Conservation (phyloP, 2,888 invertebrate species). For the Pristionchus arcanus region DNA sequence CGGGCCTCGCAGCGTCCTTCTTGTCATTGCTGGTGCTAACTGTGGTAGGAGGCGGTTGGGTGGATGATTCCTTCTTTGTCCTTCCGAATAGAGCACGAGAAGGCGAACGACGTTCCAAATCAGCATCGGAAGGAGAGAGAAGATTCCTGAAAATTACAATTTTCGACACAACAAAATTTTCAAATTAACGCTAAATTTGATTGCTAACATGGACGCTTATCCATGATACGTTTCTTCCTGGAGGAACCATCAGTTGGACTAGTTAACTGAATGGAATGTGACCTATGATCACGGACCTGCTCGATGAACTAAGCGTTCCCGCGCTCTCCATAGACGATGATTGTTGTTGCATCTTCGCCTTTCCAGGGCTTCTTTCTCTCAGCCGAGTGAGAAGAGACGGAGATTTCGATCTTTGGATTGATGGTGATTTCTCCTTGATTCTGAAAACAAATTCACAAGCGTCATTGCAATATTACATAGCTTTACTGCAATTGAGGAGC, state of each 20-base stretch:
- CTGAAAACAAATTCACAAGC: not conserved
- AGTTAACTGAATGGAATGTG: too few relatives aligned
- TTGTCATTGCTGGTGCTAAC: not conserved
- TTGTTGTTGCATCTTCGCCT: slow-evolving; percentile 62
- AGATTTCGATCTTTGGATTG: slow-evolving; percentile 65
- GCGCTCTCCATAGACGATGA: slow-evolving; percentile 63
- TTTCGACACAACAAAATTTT: too few relatives aligned
- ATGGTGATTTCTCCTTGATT: slow-evolving; percentile 65
- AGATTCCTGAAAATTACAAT: slow-evolving; percentile 71
- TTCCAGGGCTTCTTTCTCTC: slow-evolving; percentile 74
- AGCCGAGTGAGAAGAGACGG: slow-evolving; percentile 72
- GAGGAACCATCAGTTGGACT: too few relatives aligned
- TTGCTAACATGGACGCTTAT: too few relatives aligned
- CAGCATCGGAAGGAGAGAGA: slow-evolving; percentile 72
- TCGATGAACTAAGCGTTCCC: slow-evolving; percentile 65
- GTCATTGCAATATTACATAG: too few relatives aligned
- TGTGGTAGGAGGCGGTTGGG: not conserved
- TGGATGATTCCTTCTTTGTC: slow-evolving; percentile 65
- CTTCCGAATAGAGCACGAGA: slow-evolving; percentile 71
- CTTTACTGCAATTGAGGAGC: too few relatives aligned
- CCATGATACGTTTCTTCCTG: too few relatives aligned
- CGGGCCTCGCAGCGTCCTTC: not conserved
- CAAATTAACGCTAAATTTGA: too few relatives aligned
- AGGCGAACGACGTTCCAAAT: slow-evolving; percentile 69
- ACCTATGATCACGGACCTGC: slow-evolving; percentile 59